These are phyloP conservation scores for Oreochromis mossambicus DNA, from an alignment of 2,797 vertebrate genomes.

Conservation along the genomic window DNA sequence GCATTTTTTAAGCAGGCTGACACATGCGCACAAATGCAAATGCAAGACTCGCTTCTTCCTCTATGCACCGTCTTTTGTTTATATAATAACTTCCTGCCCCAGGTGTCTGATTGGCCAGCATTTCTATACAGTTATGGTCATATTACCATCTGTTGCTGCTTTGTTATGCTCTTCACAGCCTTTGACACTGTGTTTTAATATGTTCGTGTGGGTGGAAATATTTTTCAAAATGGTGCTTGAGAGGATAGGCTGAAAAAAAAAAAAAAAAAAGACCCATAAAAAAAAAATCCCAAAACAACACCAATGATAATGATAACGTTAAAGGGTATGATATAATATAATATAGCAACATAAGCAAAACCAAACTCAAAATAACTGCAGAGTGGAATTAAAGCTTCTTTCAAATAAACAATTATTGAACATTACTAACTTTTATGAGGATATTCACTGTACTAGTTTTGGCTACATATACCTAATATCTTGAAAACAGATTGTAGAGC, in stretches of 20 bases:
- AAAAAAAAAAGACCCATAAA: fast-evolving
- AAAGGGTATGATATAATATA: neutral
- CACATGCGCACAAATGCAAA: neutral
- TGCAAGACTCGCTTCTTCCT: neutral
- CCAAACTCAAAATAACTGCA: neutral
- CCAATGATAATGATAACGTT: neutral
- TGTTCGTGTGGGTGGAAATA: neutral
- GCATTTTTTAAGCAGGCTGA: neutral
- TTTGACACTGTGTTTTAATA: neutral
- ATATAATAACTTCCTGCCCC: neutral
- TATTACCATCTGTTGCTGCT: neutral
- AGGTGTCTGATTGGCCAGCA: neutral
- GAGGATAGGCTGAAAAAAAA: neutral
- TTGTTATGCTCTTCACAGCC: neutral
- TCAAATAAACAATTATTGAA: neutral
- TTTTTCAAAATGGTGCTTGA: neutral
- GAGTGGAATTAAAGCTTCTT: neutral
- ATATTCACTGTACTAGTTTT: neutral
- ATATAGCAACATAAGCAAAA: neutral
- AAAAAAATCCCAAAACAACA: neutral
- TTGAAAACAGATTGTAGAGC: neutral
- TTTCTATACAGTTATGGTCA: neutral
- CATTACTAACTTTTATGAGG: neutral
- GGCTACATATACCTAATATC: neutral
- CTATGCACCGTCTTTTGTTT: neutral